phyloP scores from a whole-genome alignment of 2,797 vertebrate genomes.

The Halcyon leucocephala region DNA sequence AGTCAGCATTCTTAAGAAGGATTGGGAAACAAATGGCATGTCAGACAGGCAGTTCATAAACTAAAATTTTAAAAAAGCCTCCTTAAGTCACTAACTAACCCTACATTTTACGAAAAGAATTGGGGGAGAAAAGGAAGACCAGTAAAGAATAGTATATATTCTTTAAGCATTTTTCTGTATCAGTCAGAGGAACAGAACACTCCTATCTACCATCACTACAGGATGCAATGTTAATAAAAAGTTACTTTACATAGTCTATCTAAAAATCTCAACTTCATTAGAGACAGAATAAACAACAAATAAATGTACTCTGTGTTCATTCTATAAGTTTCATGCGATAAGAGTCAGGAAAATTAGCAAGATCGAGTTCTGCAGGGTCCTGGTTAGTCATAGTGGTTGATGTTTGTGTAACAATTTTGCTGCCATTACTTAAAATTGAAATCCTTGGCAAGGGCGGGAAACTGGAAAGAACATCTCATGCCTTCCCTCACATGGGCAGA shows the following conservation, averaged over 20 bases:
- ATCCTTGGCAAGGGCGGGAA: not conserved
- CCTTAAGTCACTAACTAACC: not conserved
- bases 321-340: not conserved
- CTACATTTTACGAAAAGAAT: not conserved
- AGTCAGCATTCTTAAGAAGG: not conserved
- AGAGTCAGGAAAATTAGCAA: not conserved
- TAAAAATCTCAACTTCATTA: not conserved
- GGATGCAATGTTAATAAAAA: not conserved
- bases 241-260: not conserved
- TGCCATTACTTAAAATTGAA: not conserved
- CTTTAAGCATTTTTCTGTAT: not conserved
- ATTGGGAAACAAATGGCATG: slow-evolving; percentile 46
- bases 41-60: slow-evolving; percentile 24
- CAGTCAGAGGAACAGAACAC: not conserved
- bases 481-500: not conserved
- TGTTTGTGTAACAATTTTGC: not conserved
- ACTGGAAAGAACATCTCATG: not conserved
- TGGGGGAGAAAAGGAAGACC: not conserved
- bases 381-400: not conserved
- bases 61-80: not conserved
- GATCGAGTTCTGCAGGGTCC: not conserved
- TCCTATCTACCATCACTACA: not conserved
- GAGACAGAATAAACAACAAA: not conserved
- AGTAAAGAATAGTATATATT: not conserved
- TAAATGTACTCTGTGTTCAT: not conserved